These are phyloP conservation scores for Tor tambroides DNA, from an alignment of 2,113 vertebrate species.

Conservation along the genomic window DNA sequence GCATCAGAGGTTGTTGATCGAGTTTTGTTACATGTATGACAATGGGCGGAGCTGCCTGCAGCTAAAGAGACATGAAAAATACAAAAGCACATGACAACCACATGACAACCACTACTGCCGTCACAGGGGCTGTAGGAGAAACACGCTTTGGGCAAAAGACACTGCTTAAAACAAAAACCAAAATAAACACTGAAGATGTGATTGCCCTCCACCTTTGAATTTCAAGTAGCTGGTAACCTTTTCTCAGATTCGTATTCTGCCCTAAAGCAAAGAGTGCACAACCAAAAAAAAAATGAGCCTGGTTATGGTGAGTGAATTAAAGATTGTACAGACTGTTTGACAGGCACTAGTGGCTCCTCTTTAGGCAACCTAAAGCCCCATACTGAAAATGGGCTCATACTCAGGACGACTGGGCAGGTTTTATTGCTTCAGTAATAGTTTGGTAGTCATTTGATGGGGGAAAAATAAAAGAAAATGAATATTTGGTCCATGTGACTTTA, in stretches of 20 bases:
- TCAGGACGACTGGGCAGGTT: neutral
- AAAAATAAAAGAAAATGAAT: neutral
- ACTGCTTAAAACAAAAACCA: neutral
- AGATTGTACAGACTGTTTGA: constrained; percentile 37
- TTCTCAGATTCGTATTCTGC: neutral
- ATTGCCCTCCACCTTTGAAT: neutral
- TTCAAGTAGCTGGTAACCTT: constrained; percentile 30
- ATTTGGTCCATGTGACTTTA: constrained; percentile 44
- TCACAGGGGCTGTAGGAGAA: neutral
- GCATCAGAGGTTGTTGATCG: constrained; percentile 64
- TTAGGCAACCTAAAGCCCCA: constrained; percentile 25
- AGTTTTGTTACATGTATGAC: constrained; percentile 48
- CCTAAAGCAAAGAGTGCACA: neutral
- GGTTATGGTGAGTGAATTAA: neutral
- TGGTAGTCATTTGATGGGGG: neutral
- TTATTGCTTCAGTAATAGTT: constrained; percentile 13
- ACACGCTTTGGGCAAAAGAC: neutral
- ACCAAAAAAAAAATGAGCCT: neutral
- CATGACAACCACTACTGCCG: neutral
- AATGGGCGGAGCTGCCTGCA: constrained; percentile 80
- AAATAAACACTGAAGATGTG: neutral
- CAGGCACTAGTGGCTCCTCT: constrained; percentile 53
- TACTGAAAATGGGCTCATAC: neutral
- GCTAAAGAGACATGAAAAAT: constrained; percentile 69
- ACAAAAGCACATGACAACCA: neutral